phyloP scores from a whole-genome alignment of 2,113 vertebrate genomes.

The Ptychochromis oligacanthus region DNA sequence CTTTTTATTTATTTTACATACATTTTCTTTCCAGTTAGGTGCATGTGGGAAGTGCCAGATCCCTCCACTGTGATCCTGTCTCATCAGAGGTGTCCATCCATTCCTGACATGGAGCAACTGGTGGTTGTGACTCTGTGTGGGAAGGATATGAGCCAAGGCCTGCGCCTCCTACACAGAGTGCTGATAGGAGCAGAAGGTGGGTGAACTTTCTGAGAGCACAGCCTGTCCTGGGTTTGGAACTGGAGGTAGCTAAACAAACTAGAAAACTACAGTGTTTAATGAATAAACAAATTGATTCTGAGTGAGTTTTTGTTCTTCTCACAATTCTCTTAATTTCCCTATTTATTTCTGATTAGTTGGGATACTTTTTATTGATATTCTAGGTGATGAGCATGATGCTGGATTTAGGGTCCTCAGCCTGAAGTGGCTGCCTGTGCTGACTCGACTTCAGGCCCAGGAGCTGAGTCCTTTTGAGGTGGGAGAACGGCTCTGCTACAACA shows the following conservation, averaged over 20 bases:
- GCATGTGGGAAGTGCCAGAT: conserved; percentile 71
- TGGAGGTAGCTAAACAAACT: neutral
- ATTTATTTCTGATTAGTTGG: neutral
- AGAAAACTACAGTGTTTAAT: neutral
- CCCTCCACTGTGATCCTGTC: conserved; percentile 60
- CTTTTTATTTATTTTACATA: neutral
- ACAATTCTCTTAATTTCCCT: neutral
- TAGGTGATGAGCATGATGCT: conserved; percentile 23
- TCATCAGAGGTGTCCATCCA: conserved; percentile 38
- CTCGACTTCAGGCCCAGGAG: conserved; percentile 74
- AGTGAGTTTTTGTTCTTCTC: neutral
- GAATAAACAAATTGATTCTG: neutral
- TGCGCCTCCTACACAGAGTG: conserved; percentile 56
- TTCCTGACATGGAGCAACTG: conserved; percentile 73
- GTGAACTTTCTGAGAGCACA: conserved; percentile 18
- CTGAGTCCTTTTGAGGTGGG: conserved; percentile 80
- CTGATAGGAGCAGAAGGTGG: conserved; percentile 56
- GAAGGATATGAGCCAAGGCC: conserved; percentile 66
- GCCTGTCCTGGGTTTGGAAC: neutral
- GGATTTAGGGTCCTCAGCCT: conserved; percentile 76
- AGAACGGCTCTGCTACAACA: conserved; percentile 63
- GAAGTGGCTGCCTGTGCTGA: conserved; percentile 78
- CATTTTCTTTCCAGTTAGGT: conserved; percentile 61
- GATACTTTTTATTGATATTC: neutral
- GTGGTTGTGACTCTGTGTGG: conserved; percentile 75